Percentiles rank a stretch among this genome's conserved stretches.
These are phyloP conservation scores for Garrulus glandarius DNA, from an alignment of 2,797 vertebrate species.

Conservation along the genomic window DNA sequence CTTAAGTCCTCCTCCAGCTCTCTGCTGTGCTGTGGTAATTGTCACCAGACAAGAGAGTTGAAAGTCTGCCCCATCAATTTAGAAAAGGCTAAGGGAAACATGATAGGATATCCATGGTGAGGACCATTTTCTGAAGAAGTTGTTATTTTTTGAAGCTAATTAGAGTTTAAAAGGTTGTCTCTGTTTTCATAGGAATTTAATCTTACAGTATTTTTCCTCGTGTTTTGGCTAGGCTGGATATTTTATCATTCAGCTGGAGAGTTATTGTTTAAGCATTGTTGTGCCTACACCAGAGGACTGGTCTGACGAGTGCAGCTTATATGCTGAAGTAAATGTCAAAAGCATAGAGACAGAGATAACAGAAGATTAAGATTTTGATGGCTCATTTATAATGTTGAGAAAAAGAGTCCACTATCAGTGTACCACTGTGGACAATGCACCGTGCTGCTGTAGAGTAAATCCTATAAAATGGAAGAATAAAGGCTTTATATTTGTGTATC, in stretches of 20 bases:
- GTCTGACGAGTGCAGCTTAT: neutral
- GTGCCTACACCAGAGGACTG: neutral
- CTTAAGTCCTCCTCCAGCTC: neutral
- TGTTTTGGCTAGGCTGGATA: neutral
- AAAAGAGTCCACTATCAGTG: neutral
- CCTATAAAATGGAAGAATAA: neutral
- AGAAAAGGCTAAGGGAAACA: neutral
- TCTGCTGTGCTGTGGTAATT: neutral
- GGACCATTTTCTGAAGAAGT: neutral
- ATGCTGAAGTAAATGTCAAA: conserved; percentile 40
- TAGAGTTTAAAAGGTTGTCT: neutral
- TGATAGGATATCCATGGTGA: neutral
- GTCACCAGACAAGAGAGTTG: neutral
- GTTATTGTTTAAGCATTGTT: neutral
- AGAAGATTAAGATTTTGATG: conserved; percentile 13
- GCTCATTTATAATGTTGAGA: neutral
- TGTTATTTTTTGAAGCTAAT: neutral
- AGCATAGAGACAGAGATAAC: conserved; percentile 34
- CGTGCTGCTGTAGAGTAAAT: neutral
- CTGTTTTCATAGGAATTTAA: neutral
- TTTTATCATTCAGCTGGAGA: neutral
- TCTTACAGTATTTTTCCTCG: neutral
- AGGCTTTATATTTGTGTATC: neutral
- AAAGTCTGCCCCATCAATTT: neutral
- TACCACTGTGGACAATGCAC: neutral